Evolutionary conservation across 2,888 invertebrate species (phyloP), one percentile per base, ranked within the genome.

Genomic region (Trachelus iudaicus): DNA sequence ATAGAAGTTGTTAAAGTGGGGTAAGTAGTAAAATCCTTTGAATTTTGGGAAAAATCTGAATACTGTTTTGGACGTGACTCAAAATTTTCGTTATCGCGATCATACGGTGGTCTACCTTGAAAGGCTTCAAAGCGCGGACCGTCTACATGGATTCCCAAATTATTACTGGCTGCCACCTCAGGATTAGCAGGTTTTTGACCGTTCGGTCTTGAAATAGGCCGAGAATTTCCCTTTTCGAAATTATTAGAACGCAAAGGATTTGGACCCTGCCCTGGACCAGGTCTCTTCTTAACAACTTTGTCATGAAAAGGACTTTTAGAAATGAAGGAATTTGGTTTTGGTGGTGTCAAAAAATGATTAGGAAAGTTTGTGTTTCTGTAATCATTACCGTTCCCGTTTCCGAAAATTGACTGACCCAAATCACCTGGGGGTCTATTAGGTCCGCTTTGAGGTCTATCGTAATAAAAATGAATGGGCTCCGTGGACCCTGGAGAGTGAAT

Each of bases 331-430:
- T 86, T 80, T 4, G 83, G 75, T 71, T 83, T 88, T 0, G 91
- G 90, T 1, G 91, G 91, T 1, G 90, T 89, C n/a, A 91, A 79
- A 69, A 86, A 90, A 69, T 90, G 88, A 23, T 81, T 86, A 37
- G 88, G 77, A 69, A 68, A 76, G n/a, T 76, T 83, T 33, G 76
- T 77, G 34, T 81, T 77, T 75, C 81, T 81, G 11, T 81, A 68
- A 12, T 82, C 82, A 12, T 82, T 80, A 2, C 78, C 73, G 23
- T 82, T 80, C 12, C 11, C 71, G 12, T 6, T 9, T 31, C 33
- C 71, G 3, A 71, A 33, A 34, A 13, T 12, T 34, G 71, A 12
- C 9, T 71, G 71, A 2, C 31, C 71, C 1, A 23, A 71, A 71
- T 71, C 71, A 71, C 69, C 68, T 1, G 78, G 76, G 23, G 73